A percentile compares a stretch with the other conserved stretches of the same genome.
Conservation (phyloP, 2,797 vertebrate species). For the Podarcis siculus region DNA sequence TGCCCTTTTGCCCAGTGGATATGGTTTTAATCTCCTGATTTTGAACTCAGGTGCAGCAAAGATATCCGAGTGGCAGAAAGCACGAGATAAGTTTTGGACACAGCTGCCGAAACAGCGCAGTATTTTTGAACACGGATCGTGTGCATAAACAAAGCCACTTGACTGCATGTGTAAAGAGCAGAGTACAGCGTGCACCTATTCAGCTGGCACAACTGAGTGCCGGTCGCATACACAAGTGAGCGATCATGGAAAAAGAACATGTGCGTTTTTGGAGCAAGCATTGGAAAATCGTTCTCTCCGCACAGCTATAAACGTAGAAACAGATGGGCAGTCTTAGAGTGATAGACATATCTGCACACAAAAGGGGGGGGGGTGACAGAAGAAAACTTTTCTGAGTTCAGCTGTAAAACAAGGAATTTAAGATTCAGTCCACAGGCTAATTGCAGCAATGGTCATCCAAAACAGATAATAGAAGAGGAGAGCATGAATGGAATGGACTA, state of each 20-base stretch:
- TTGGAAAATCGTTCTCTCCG: background rate
- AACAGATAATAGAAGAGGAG: conserved; percentile 67
- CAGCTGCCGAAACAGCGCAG: background rate
- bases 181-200: background rate
- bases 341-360: conserved; percentile 24
- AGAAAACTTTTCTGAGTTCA: conserved; percentile 47
- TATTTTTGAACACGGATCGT: background rate
- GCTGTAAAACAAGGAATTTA: conserved; percentile 70
- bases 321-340: conserved; percentile 14
- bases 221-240: background rate
- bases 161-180: background rate
- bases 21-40: background rate
- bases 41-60: conserved; percentile 1
- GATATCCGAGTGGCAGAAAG: background rate
- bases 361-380: conserved; percentile 11
- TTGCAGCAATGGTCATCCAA: conserved; percentile 68
- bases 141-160: conserved; percentile 3
- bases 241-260: background rate
- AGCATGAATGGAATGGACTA: conserved; percentile 67
- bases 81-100: background rate
- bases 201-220: background rate
- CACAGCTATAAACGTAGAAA: conserved; percentile 36
- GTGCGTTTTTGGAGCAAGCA: background rate
- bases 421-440: conserved; percentile 70
- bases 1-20: background rate